Conservation (phyloP, 2,888 invertebrate species). For the Nineta flava region DNA sequence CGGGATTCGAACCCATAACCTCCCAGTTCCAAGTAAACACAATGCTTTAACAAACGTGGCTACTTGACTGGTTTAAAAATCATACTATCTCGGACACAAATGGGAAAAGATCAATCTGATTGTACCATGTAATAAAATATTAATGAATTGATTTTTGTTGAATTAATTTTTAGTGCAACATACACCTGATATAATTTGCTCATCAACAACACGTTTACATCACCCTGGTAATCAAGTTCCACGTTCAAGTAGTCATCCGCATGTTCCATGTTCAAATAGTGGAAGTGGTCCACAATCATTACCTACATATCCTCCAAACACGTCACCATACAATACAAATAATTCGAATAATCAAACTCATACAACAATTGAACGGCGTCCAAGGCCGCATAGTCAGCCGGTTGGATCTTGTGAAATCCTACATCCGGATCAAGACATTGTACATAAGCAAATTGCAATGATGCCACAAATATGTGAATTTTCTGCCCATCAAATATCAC, state of each 20-base stretch:
- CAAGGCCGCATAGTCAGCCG: conserved; percentile 29
- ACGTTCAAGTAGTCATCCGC: conserved; percentile 27
- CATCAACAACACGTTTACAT: neutral
- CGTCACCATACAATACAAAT: neutral
- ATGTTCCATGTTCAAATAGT: conserved; percentile 13
- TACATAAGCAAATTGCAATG: conserved; percentile 3
- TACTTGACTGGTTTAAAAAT: too few relatives aligned
- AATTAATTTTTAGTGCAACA: conserved; percentile 12
- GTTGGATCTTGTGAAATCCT: conserved; percentile 23
- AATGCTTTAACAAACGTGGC: too few relatives aligned
- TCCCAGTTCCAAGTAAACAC: too few relatives aligned
- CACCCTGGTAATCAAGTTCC: conserved; percentile 18
- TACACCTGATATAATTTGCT: conserved; percentile 8
- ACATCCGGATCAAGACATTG: conserved; percentile 20
- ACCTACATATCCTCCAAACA: conserved; percentile 1
- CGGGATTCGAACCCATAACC: too few relatives aligned
- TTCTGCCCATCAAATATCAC: conserved; percentile 24
- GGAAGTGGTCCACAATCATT: conserved; percentile 19
- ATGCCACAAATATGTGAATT: conserved; percentile 36
- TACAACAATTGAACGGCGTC: conserved; percentile 18
- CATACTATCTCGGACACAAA: too few relatives aligned
- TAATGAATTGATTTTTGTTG: conserved; percentile 7
- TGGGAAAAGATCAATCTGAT: too few relatives aligned
- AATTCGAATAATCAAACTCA: neutral
- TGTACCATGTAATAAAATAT: too few relatives aligned